Base-by-base conservation (phyloP, 2,888 invertebrate genomes). In the Alloscopus bannaensis region DNA sequence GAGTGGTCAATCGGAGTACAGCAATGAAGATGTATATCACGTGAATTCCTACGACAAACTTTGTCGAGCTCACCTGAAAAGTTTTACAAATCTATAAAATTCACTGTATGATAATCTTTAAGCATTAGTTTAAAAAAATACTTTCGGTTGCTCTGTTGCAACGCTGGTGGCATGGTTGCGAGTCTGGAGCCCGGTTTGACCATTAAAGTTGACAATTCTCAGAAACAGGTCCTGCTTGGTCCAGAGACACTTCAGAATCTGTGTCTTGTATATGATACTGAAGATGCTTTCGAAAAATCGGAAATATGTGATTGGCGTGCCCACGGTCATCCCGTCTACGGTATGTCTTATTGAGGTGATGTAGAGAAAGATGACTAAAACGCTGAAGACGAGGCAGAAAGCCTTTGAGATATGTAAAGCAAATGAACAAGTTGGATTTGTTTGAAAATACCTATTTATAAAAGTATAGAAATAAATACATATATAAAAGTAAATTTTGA, bases 181-280 rank as follows among this genome's bases (percentile, higher is more conserved):
- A 24, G 1, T 20, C 29, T 0, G 3, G 22, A n/a, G 20, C 13
- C 1, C 4, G 57, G 20, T n/a, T n/a, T n/a, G n/a, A n/a, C n/a
- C n/a, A n/a, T n/a, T n/a, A 65, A 76, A 76, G 55, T 77, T 77
- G 18, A 70, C 29, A 45, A 77, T 65, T 28, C 70, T 31, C 18
- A 77, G 6, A 6, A 77, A 45, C n/a, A 31, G 13, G 3, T 64
- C 36, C 22, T 52, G 40, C 0, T 45, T 57, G 0, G 2, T 1
- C 77, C 77, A 77, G 2, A 70, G 2, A 29, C 50, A 42, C 55
- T 77, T 62, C 0, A 69, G 18, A 0, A 55, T 13, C 0, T 28
- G 2, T 0, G 28, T 0, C 26, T 69, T 77, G 64, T 77, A 77
- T 1, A 64, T 0, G 2, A 69, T 8, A 26, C 55, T 29, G 31